These are phyloP conservation scores for Cisticola juncidis DNA, from an alignment of 2,113 vertebrate species.

Conservation along the genomic window DNA sequence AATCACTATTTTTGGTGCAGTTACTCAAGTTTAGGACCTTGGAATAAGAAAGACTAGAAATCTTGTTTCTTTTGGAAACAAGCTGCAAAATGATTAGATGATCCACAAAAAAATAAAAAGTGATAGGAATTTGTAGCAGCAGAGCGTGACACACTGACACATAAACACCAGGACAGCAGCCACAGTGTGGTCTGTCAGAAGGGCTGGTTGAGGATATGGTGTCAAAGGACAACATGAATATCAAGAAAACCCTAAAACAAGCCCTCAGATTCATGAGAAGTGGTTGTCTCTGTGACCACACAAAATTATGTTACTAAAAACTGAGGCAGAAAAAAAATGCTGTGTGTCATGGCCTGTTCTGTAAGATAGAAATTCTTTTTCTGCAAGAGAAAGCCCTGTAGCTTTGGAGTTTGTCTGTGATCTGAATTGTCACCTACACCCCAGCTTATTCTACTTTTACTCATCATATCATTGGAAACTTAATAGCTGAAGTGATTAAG, in stretches of 20 bases:
- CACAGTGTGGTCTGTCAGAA: not conserved
- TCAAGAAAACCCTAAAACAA: not conserved
- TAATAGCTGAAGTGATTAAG: not conserved
- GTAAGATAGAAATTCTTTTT: not conserved
- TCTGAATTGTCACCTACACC: not conserved
- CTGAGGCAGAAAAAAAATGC: not conserved
- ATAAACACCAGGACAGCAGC: not conserved
- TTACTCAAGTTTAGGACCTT: not conserved
- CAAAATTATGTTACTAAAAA: not conserved
- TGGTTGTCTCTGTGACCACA: not conserved
- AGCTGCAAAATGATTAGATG: not conserved
- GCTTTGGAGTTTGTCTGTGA: not conserved
- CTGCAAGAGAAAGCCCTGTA: not conserved
- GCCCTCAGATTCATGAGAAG: not conserved
- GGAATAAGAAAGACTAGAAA: not conserved
- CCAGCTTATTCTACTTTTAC: not conserved
- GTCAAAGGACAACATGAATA: not conserved
- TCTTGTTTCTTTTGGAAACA: not conserved
- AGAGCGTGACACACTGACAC: not conserved
- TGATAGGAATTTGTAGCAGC: not conserved
- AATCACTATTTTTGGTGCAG: not conserved
- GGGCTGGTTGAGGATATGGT: not conserved
- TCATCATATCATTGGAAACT: not conserved
- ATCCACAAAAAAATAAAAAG: not conserved
- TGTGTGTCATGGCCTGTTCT: fast-evolving